Conservation (phyloP, 2,797 vertebrate genomes). For the Coregonus ussuriensis region DNA sequence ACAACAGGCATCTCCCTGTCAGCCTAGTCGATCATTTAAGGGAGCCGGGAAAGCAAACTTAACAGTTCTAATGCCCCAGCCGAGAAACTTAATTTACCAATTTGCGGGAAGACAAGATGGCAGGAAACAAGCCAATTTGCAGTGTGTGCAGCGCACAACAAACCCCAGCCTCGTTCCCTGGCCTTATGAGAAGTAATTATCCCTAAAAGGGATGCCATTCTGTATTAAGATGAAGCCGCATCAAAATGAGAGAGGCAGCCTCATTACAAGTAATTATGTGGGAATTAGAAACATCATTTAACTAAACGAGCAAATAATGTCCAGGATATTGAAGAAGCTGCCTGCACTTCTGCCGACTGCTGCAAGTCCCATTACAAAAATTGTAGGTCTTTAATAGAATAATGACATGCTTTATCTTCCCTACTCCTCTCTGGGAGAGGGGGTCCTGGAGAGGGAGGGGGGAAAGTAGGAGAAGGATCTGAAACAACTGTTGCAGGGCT, state of each 20-base stretch:
- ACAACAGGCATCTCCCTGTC: constrained; percentile 65
- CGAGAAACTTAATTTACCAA: constrained; percentile 99
- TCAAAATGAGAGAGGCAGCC: constrained; percentile 98
- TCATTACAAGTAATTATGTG: constrained; percentile 99
- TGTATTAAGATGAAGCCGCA: constrained; percentile 99
- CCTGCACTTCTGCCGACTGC: constrained; percentile 99
- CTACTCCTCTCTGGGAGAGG: constrained; percentile 81
- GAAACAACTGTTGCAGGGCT: constrained; percentile 95
- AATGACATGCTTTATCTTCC: constrained; percentile 99
- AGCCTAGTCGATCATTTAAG: constrained; percentile 80
- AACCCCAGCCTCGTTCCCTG: constrained; percentile 82
- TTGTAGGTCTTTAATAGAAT: constrained; percentile 99
- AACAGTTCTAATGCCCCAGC: constrained; percentile 93
- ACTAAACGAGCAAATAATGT: constrained; percentile 99
- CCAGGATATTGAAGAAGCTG: constrained; percentile 99
- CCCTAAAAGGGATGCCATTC: constrained; percentile 94
- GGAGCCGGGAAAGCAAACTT: constrained; percentile 84
- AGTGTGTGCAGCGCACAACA: constrained; percentile 93
- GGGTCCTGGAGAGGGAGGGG: constrained; percentile 57
- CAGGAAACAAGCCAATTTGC: constrained; percentile 99
- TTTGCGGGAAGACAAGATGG: constrained; percentile 99
- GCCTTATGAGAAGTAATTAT: constrained; percentile 95
- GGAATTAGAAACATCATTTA: constrained; percentile 99
- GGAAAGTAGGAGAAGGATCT: constrained; percentile 53
- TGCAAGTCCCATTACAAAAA: constrained; percentile 99